phyloP scores from a whole-genome alignment of 2,113 vertebrate genomes.

The Mus pahari region DNA sequence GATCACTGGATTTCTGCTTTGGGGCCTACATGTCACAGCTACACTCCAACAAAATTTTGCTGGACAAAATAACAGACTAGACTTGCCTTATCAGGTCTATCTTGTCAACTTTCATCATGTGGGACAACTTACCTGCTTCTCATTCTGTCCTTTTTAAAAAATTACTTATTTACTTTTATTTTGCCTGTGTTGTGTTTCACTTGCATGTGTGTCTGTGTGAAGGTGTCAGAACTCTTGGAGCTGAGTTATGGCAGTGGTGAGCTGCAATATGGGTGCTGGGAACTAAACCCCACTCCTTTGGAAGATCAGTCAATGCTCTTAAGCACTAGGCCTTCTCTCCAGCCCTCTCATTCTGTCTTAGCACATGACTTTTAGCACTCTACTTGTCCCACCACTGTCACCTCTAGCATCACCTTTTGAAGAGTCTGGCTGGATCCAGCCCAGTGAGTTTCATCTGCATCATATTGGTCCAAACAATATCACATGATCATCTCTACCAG shows the following conservation, averaged over 20 bases:
- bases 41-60: constrained; percentile 46
- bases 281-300: not conserved
- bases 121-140: not conserved
- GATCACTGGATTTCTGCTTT: not conserved
- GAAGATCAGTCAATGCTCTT: not conserved
- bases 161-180: not conserved
- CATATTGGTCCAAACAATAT: not conserved
- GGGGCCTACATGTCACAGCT: not conserved
- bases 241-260: not conserved
- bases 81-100: not conserved
- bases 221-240: not conserved
- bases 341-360: not conserved
- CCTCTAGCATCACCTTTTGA: not conserved
- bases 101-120: not conserved
- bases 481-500: not conserved
- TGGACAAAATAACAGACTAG: not conserved
- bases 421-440: not conserved
- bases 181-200: not conserved
- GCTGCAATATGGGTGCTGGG: not conserved
- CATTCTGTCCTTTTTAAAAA: not conserved
- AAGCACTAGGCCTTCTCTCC: not conserved
- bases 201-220: not conserved
- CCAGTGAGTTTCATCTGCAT: not conserved
- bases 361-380: not conserved
- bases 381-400: not conserved